Base-by-base conservation (phyloP, 2,113 vertebrate species). In the Trichechus manatus region DNA sequence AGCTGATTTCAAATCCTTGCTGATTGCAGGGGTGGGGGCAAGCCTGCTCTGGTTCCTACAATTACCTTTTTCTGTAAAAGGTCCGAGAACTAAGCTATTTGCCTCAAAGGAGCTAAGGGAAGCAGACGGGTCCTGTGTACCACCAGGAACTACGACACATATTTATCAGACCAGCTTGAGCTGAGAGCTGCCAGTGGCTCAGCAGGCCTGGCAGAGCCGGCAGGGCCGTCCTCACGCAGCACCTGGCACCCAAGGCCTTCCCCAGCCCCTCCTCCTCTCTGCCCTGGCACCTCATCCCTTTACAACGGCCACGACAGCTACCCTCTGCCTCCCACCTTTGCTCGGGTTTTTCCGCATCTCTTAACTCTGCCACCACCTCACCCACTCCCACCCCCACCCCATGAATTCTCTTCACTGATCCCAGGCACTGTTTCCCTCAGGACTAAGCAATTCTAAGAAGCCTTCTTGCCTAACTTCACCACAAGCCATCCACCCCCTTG, bases 211-310 rank as follows among this genome's bases (percentile, higher is more conserved):
- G 5, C 68, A 31, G 27, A 19, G 25, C 25, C 15, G 25, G 13
- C 68, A 31, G 27, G 9, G 25, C 25, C 15, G 13, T 33, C 70
- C 70, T 36, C 15, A 72, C 4, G 6, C n/a, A 72, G 29, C 44
- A 31, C 14, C 29, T 31, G 36, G 36, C 1, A 5, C 0, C 3
- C 0, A 5, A 2, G 72, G 53, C 44, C 53, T 74, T 74, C 47
- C 39, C 59, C 64, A 75, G 79, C 31, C n/a, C n/a, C 70, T 77
- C 22, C 31, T 44, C 25, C 50, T 1, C 36, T 8, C 29, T 47
- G 17, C 74, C 36, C 9, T 4, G 75, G 3, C 1, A 59, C 25
- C 64, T 61, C 8, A 86, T 13, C 17, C 33, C 44, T 53, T 19
- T 23, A 31, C 6, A 25, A 88, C 0, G 7, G 53, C 61, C 61